phyloP scores from a whole-genome alignment of 2,888 invertebrate species.

The Meganola albula region DNA sequence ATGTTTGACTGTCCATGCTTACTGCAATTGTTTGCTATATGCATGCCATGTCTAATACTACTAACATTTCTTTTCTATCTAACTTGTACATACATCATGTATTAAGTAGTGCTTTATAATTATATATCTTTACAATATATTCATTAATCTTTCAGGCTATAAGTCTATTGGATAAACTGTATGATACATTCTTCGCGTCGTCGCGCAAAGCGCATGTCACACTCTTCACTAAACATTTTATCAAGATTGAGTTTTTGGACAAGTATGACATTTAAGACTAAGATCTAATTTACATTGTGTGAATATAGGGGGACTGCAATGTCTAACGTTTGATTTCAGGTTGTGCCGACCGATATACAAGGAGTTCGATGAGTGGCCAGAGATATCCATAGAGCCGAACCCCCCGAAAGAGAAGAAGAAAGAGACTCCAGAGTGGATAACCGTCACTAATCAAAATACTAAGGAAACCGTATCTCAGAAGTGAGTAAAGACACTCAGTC shows the following conservation, averaged over 20 bases:
- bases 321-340: slow-evolving; percentile 45
- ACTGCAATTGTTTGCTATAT: slow-evolving; percentile 5
- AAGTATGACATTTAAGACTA: slow-evolving; percentile 69
- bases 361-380: slow-evolving; percentile 81
- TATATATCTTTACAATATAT: slow-evolving; percentile 67
- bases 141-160: slow-evolving; percentile 77
- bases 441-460: slow-evolving; percentile 34
- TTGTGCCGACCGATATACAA: slow-evolving; percentile 79
- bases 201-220: slow-evolving; percentile 77
- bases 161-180: slow-evolving; percentile 82
- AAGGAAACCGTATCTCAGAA: slow-evolving; percentile 40
- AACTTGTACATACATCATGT: slow-evolving; percentile 9
- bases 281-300: slow-evolving; percentile 24
- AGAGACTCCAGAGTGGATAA: slow-evolving; percentile 41
- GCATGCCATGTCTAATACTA: slow-evolving; percentile 13
- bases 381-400: slow-evolving; percentile 65
- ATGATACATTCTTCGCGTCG: slow-evolving; percentile 73
- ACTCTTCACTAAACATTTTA: slow-evolving; percentile 81
- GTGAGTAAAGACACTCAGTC: slow-evolving; percentile 38
- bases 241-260: slow-evolving; percentile 84
- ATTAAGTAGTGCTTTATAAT: slow-evolving; percentile 29
- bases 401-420: slow-evolving; percentile 56
- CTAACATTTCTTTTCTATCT: slow-evolving; percentile 15
- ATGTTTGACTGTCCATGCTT: no score
- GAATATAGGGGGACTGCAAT: slow-evolving; percentile 9